phyloP scores from a whole-genome alignment of 2,113 vertebrate species.

The Stomatorhinus ivindoensis region DNA sequence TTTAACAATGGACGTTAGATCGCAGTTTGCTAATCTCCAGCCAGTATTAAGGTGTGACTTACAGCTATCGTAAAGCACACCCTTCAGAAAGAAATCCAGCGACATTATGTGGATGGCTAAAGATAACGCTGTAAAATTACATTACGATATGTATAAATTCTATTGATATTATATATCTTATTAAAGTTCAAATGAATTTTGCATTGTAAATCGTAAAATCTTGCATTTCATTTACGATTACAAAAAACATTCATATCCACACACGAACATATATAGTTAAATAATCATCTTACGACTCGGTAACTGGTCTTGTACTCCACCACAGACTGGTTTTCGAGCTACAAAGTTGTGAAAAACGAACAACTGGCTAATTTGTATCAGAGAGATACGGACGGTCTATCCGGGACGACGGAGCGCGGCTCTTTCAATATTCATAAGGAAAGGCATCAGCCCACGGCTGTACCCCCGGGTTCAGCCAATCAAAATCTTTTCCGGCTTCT shows the following conservation, averaged over 20 bases:
- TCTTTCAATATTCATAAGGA: constrained; percentile 48
- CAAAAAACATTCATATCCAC: background rate
- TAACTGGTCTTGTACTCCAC: background rate
- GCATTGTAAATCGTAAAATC: background rate
- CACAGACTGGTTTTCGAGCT: background rate
- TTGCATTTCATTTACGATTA: background rate
- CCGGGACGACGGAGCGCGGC: background rate
- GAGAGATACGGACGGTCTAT: constrained; percentile 27
- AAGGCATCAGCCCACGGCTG: constrained; percentile 51
- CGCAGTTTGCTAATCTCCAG: background rate
- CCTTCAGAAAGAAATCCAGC: background rate
- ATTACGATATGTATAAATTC: background rate
- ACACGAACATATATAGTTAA: constrained; percentile 5
- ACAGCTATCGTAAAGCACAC: background rate
- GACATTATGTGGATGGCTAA: too few relatives aligned
- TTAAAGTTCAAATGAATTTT: background rate
- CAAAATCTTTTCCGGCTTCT: background rate
- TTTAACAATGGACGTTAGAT: background rate
- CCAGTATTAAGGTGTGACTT: background rate
- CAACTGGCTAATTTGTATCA: background rate
- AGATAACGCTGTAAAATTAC: background rate
- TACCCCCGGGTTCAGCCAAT: constrained; percentile 36
- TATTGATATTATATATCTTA: background rate
- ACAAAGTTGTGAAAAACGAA: background rate
- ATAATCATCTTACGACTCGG: background rate